These are phyloP conservation scores for Emydocephalus ijimae DNA, from an alignment of 2,113 vertebrate genomes.

Conservation along the genomic window DNA sequence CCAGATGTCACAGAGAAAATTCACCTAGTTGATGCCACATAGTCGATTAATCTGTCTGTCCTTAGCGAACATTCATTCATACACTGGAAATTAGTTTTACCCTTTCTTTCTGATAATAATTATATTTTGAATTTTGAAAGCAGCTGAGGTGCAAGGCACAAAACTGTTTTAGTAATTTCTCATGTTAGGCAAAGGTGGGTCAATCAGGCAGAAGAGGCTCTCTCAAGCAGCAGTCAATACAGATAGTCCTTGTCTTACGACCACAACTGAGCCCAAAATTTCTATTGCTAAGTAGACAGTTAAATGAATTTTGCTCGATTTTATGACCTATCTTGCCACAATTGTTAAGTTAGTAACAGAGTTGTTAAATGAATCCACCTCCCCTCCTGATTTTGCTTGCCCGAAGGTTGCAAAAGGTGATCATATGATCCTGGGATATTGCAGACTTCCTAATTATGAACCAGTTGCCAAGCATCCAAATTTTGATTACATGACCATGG, in stretches of 20 bases:
- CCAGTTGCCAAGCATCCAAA: background rate
- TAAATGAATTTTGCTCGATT: background rate
- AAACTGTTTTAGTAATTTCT: background rate
- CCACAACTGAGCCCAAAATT: background rate
- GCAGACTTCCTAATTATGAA: background rate
- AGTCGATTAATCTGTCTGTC: background rate
- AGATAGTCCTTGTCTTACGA: background rate
- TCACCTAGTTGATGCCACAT: background rate
- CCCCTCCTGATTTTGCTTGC: background rate
- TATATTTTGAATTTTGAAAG: background rate
- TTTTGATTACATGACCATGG: background rate
- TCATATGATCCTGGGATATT: background rate
- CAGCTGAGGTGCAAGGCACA: background rate
- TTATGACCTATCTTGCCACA: background rate
- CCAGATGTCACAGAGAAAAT: background rate
- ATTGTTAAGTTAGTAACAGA: background rate
- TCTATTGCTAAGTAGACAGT: background rate
- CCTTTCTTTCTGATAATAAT: background rate
- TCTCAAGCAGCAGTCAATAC: background rate
- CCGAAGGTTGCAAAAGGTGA: background rate
- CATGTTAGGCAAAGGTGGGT: background rate
- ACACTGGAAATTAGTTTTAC: background rate
- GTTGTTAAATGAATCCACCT: background rate
- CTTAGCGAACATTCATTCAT: background rate
- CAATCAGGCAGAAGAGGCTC: background rate